A percentile compares a stretch with the other conserved stretches of the same genome.
phyloP scores from a whole-genome alignment of 2,888 invertebrate genomes.

The Drepanosiphum platanoidis region DNA sequence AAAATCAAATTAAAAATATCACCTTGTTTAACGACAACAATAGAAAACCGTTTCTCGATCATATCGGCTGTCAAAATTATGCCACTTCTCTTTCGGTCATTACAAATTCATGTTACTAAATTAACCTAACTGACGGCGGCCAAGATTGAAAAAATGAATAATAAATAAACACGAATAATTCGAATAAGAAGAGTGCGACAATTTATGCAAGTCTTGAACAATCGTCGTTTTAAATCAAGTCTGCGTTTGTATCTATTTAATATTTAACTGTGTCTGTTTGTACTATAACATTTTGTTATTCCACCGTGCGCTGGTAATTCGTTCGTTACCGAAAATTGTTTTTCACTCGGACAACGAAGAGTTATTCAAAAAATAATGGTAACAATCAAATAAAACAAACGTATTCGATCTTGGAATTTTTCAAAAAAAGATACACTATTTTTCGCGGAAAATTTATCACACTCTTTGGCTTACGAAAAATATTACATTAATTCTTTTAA shows the following conservation, averaged over 20 bases:
- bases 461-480: too few relatives aligned
- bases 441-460: background rate
- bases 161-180: background rate
- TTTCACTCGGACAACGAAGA: background rate
- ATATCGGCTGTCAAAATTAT: too few relatives aligned
- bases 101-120: too few relatives aligned
- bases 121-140: too few relatives aligned
- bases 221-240: background rate
- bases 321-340: too few relatives aligned
- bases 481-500: too few relatives aligned
- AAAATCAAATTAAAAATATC: background rate
- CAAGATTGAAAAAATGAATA: background rate
- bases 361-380: background rate
- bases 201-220: background rate
- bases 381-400: background rate
- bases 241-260: background rate
- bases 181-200: background rate
- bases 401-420: background rate
- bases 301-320: too few relatives aligned
- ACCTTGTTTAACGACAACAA: background rate
- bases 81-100: too few relatives aligned
- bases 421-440: background rate
- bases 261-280: background rate
- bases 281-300: background rate
- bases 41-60: background rate